These are phyloP conservation scores for Melanotus villosus DNA, from an alignment of 2,888 invertebrate genomes.

Conservation along the genomic window DNA sequence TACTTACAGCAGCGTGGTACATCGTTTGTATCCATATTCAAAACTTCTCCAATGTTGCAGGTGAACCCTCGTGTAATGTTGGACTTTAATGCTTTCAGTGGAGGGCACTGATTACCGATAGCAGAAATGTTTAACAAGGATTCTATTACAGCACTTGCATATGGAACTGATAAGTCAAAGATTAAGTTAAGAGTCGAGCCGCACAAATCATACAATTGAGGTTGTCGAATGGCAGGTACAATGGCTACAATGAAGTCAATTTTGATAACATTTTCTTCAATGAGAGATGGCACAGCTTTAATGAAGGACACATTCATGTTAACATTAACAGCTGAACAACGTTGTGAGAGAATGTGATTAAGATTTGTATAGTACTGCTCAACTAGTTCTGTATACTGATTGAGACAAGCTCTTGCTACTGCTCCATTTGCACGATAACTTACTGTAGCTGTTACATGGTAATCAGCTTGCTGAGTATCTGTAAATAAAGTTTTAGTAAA, in stretches of 20 bases:
- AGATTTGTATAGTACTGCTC: constrained; percentile 85
- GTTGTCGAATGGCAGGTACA: constrained; percentile 89
- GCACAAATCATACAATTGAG: constrained; percentile 94
- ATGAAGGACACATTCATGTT: constrained; percentile 95
- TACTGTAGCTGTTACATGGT: constrained; percentile 89
- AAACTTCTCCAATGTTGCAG: constrained; percentile 93
- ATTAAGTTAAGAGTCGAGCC: constrained; percentile 94
- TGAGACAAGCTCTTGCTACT: constrained; percentile 86
- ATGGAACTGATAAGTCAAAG: constrained; percentile 94
- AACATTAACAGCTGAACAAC: constrained; percentile 95
- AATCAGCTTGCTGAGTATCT: constrained; percentile 96
- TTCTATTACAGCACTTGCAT: constrained; percentile 91
- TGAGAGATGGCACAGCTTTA: constrained; percentile 82
- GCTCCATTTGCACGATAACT: constrained; percentile 93
- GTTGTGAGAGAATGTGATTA: constrained; percentile 87
- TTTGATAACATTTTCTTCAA: constrained; percentile 90
- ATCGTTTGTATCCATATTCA: constrained; percentile 93
- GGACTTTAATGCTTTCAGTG: constrained; percentile 88
- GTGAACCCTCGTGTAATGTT: constrained; percentile 91
- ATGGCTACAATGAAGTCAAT: constrained; percentile 92
- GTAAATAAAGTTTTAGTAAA: no score
- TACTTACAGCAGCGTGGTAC: constrained; percentile 92
- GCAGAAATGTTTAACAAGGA: constrained; percentile 90
- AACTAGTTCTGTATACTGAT: constrained; percentile 87
- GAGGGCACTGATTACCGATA: constrained; percentile 94